Evolutionary conservation across 2,113 vertebrate species (phyloP), one percentile per base, ranked within the genome.

Genomic region (Pseudolaguvia tuberculata): DNA sequence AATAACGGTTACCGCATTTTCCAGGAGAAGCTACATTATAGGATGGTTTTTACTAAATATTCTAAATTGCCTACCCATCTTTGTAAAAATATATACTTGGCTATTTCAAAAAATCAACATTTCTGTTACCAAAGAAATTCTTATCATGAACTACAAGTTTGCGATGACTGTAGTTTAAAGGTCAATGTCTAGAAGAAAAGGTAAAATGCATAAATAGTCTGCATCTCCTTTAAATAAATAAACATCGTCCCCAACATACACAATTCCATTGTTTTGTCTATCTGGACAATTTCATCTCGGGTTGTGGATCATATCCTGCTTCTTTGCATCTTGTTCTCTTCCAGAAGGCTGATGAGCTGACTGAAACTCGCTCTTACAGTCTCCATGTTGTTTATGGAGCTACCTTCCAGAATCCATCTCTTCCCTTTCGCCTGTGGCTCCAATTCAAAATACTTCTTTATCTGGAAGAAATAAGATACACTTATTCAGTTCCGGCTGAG

Each of bases 381-480:
- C 18, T 94, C 94, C 90, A 91, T 88, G 87, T 96, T 91, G 84
- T 95, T 95, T 78, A 92, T 85, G 20, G 92, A 90, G 85, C 94
- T 95, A 56, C 94, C 93, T 63, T 96, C 94, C 81, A 99, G 92
- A 84, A 98, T 94, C 97, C 96, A 99, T 80, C 94, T 93, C 82
- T 98, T 98, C 72, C 95, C 96, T 75, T 93, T 87, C 62, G 95
- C 94, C 86, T 97, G 91, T 3, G 95, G 96, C 87, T 99, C 96
- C 88, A 98, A 92, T 91, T 99, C 97, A 83, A 98, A 96, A 84
- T 97, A 97, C 81, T 98, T 98, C 89, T 95, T 96, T 70, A 99
- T 92, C 97, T 99, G 84, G 9, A n/a, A 58, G 74, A 23, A 83
- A 72, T 63, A n/a, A 63, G 1, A 76, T 47, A 81, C 17, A 56